phyloP scores from a whole-genome alignment of 2,797 vertebrate species.

The Macrochelys suwanniensis region DNA sequence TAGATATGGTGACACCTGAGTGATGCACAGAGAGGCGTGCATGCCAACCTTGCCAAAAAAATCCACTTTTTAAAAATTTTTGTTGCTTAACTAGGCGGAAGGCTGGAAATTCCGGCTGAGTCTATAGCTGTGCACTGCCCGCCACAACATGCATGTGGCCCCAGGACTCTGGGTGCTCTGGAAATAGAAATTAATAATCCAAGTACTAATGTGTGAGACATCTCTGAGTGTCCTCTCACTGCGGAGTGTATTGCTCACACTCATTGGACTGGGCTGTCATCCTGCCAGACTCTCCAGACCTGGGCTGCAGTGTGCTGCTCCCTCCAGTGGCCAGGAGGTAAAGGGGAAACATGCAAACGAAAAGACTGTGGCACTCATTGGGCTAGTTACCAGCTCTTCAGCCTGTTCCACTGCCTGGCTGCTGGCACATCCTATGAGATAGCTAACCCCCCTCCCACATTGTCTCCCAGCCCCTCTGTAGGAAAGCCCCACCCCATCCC shows the following conservation, averaged over 20 bases:
- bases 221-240: neutral
- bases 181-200: neutral
- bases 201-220: neutral
- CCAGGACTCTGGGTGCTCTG: neutral
- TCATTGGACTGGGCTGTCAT: neutral
- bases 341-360: fast-evolving
- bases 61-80: neutral
- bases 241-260: neutral
- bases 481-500: neutral
- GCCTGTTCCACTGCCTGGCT: neutral
- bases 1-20: neutral
- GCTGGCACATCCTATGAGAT: neutral
- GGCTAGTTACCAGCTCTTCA: neutral
- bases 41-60: neutral
- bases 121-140: neutral
- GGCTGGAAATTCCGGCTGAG: conserved; percentile 59
- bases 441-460: neutral
- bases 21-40: neutral
- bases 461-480: neutral
- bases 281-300: neutral
- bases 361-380: fast-evolving
- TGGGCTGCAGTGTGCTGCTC: neutral
- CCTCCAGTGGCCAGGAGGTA: fast-evolving
- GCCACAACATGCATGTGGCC: fast-evolving
- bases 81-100: neutral